Percentiles rank a stretch among this genome's conserved stretches.
Conservation (phyloP, 2,113 vertebrate species). For the Cynocephalus volans region DNA sequence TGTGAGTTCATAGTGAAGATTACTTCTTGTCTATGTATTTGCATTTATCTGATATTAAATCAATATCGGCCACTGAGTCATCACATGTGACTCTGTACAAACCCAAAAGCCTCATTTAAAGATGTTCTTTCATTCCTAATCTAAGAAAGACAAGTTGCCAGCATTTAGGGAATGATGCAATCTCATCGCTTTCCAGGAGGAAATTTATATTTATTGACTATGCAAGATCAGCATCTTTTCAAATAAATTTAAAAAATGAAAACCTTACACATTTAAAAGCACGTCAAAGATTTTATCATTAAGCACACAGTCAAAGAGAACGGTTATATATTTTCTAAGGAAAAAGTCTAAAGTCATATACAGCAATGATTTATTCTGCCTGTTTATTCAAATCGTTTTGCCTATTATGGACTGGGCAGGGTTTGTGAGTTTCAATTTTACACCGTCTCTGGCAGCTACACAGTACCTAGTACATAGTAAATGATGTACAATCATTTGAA, state of each 20-base stretch:
- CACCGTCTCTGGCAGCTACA: background rate
- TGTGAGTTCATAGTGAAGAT: slow-evolving; percentile 49
- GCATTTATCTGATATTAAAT: slow-evolving; percentile 65
- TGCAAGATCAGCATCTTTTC: slow-evolving; percentile 57
- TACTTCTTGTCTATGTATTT: slow-evolving; percentile 1
- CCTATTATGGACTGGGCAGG: background rate
- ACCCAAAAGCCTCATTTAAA: slow-evolving; percentile 43
- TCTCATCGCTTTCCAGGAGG: background rate
- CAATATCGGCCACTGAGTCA: slow-evolving; percentile 45
- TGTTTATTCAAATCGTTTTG: background rate
- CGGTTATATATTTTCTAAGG: slow-evolving; percentile 19
- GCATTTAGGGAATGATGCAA: slow-evolving; percentile 45
- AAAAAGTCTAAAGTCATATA: slow-evolving; percentile 42
- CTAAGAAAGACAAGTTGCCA: slow-evolving; percentile 6
- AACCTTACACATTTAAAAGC: slow-evolving; percentile 59
- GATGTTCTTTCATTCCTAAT: slow-evolving; percentile 45
- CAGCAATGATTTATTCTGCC: slow-evolving; percentile 12
- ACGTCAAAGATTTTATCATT: slow-evolving; percentile 45
- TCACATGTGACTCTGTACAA: slow-evolving; percentile 22
- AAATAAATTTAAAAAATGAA: slow-evolving; percentile 61
- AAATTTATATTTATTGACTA: slow-evolving; percentile 55
- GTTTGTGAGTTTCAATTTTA: background rate
- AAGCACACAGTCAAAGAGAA: slow-evolving; percentile 23
- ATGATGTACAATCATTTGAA: background rate
- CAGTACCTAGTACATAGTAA: background rate